phyloP scores from a whole-genome alignment of 2,113 vertebrate genomes.

The Mustelus asterias region DNA sequence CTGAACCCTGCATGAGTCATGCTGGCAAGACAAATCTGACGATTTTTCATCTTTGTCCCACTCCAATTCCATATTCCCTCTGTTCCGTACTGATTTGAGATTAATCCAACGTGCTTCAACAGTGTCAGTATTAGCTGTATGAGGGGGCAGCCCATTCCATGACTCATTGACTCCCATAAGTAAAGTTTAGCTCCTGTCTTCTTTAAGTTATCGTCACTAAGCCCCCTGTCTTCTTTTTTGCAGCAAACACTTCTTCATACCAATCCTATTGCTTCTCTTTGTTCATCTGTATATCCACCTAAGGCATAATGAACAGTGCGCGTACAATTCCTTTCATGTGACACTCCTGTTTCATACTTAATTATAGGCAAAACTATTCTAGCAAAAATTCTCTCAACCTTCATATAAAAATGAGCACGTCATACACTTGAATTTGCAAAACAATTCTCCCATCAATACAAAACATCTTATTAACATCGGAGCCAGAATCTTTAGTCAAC shows the following conservation, averaged over 20 bases:
- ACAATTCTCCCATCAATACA: not conserved
- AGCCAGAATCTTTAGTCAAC: not conserved
- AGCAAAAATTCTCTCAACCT: not conserved
- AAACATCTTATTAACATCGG: not conserved
- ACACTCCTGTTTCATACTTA: not conserved
- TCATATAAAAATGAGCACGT: not conserved
- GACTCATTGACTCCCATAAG: not conserved
- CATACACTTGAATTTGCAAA: not conserved
- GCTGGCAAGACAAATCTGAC: not conserved
- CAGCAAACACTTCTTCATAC: not conserved
- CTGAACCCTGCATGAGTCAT: conserved; percentile 1
- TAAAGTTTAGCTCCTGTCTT: not conserved
- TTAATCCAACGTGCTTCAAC: not conserved
- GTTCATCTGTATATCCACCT: not conserved
- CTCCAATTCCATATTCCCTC: not conserved
- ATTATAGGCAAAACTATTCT: not conserved
- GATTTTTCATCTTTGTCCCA: conserved; percentile 7
- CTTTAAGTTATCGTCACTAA: not conserved
- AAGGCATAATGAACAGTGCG: not conserved
- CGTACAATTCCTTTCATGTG: not conserved
- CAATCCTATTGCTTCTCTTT: not conserved
- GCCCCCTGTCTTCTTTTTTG: not conserved
- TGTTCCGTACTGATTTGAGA: not conserved
- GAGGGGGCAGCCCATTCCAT: conserved; percentile 11
- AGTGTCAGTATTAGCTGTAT: not conserved